Evolutionary conservation across 2,113 vertebrate species (phyloP).

Genomic region (Ceyx cyanopectus): DNA sequence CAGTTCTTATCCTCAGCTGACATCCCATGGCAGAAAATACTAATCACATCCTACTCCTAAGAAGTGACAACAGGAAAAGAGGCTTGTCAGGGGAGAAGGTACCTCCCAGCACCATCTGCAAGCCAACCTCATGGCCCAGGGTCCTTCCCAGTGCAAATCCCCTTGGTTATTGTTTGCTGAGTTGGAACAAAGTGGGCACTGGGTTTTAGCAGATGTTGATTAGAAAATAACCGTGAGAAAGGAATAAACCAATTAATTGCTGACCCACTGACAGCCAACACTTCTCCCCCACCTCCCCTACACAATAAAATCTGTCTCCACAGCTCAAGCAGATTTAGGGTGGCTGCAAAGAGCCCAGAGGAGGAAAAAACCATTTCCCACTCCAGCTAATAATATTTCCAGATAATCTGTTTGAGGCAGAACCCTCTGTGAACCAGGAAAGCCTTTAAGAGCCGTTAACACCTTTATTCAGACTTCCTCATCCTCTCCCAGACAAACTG

Average conservation of each 20-base stretch:
- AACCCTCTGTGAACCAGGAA: conserved; percentile 47
- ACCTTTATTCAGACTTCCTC: conserved; percentile 72
- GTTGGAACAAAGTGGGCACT: conserved; percentile 1
- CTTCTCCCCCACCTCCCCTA: background rate
- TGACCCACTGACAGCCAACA: conserved; percentile 36
- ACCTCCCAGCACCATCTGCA: background rate
- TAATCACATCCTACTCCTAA: conserved; percentile 24
- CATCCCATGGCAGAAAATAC: background rate
- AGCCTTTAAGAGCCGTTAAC: conserved; percentile 72
- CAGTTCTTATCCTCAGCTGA: background rate
- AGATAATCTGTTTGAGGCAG: conserved; percentile 69
- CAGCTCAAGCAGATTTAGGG: conserved; percentile 49
- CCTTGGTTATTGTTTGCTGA: background rate
- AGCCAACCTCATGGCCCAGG: background rate
- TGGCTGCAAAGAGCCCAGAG: conserved; percentile 10
- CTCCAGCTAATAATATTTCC: conserved; percentile 63
- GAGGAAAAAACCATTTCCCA: conserved; percentile 7
- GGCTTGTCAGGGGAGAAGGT: conserved; percentile 7
- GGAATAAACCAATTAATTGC: conserved; percentile 70
- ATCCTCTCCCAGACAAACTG: conserved; percentile 62
- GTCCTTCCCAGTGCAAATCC: background rate
- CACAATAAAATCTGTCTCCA: conserved; percentile 52
- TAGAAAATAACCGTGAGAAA: conserved; percentile 72
- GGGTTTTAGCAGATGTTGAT: background rate
- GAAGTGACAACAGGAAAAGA: background rate